These are phyloP conservation scores for Cotesia congregata DNA, from an alignment of 2,888 invertebrate species.

Conservation along the genomic window DNA sequence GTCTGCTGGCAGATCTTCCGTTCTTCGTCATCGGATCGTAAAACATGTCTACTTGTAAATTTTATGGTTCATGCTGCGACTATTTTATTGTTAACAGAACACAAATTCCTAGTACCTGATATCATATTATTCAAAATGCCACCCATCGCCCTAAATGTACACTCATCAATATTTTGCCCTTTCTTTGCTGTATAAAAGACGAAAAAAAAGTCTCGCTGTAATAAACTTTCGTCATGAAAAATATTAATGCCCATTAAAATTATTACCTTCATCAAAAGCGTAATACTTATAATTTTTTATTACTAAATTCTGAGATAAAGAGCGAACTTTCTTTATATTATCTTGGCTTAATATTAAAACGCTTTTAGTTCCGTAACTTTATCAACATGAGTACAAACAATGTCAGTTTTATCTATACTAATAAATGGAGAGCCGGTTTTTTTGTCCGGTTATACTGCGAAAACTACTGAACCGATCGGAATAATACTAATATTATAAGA, in stretches of 20 bases:
- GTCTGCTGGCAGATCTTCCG: slow-evolving; percentile 13
- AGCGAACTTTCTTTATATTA: no score
- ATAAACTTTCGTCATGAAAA: not conserved
- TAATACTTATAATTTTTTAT: not conserved
- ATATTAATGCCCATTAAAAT: not conserved
- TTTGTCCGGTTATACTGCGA: no score
- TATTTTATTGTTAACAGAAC: not conserved
- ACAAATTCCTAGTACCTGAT: not conserved
- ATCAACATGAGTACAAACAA: no score
- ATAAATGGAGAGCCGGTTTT: no score
- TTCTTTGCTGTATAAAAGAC: not conserved
- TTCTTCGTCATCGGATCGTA: slow-evolving; percentile 18
- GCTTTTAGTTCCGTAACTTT: no score
- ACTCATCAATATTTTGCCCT: not conserved
- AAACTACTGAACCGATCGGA: no score
- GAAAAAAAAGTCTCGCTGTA: not conserved
- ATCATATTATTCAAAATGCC: not conserved
- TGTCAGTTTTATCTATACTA: no score
- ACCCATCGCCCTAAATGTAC: not conserved
- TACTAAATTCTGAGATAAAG: not conserved
- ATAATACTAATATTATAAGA: no score
- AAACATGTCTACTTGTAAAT: slow-evolving; percentile 2
- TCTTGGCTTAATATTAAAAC: no score
- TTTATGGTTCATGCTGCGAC: not conserved
- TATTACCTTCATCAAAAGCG: not conserved